phyloP scores from a whole-genome alignment of 2,888 invertebrate species.

The Galerucella pusilla region DNA sequence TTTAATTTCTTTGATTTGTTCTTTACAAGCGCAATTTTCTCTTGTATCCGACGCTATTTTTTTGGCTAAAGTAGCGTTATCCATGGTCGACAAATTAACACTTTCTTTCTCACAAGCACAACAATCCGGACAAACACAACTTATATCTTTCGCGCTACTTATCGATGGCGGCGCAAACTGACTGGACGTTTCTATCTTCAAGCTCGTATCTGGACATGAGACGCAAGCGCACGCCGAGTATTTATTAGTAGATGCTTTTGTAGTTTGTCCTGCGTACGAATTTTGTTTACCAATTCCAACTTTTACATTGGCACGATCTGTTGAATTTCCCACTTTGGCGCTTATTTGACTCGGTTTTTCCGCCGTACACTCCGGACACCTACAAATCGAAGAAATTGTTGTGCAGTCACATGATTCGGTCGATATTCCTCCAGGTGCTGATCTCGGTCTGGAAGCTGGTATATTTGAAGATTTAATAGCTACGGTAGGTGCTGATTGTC shows the following conservation, averaged over 20 bases:
- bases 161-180: neutral
- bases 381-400: constrained; percentile 3
- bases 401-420: constrained; percentile 6
- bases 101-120: constrained; percentile 21
- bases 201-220: constrained; percentile 22
- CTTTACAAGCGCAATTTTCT: constrained; percentile 50
- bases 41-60: constrained; percentile 44
- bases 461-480: constrained; percentile 3
- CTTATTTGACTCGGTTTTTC: constrained; percentile 22
- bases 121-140: constrained; percentile 32
- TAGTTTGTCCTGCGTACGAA: neutral
- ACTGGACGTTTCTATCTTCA: neutral
- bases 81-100: constrained; percentile 40
- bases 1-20: constrained; percentile 53
- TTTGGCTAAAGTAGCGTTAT: constrained; percentile 43
- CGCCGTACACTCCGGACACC: neutral
- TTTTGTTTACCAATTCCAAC: constrained; percentile 5
- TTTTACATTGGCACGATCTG: neutral
- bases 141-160: neutral
- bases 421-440: constrained; percentile 20
- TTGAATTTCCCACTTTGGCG: neutral
- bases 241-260: neutral
- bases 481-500: constrained; percentile 23
- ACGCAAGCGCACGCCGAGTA: neutral
- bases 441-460: constrained; percentile 20